phyloP scores from a whole-genome alignment of 2,888 invertebrate genomes.

The Athripsodes cinereus region DNA sequence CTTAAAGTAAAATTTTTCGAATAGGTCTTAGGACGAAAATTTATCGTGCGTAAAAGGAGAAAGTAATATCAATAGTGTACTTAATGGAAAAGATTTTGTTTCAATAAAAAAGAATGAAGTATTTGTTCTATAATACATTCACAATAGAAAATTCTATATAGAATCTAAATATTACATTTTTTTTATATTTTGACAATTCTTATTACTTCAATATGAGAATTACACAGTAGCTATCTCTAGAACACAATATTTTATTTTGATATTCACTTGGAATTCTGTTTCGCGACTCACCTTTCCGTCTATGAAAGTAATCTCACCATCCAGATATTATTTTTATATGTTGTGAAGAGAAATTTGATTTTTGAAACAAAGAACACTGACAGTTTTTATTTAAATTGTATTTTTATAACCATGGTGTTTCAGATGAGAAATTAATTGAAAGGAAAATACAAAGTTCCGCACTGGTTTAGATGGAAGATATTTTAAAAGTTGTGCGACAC shows the following conservation, averaged over 20 bases:
- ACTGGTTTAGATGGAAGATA: no score
- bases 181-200: no score
- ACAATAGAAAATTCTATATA: no score
- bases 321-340: background rate
- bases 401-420: background rate
- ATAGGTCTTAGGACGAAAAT: slow-evolving; percentile 2
- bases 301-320: background rate
- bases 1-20: slow-evolving; percentile 13
- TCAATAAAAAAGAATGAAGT: no score
- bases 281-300: background rate
- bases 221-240: no score
- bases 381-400: background rate
- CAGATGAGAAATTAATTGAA: slow-evolving; percentile 1
- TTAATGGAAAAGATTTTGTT: no score
- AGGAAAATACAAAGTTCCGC: background rate
- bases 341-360: background rate
- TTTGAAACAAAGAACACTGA: background rate
- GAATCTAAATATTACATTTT: no score
- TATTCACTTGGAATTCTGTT: background rate
- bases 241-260: background rate
- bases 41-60: slow-evolving; percentile 11
- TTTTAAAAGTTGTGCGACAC: no score
- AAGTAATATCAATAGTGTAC: slow-evolving; percentile 8
- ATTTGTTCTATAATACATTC: no score
- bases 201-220: no score